Percentiles rank a stretch among this genome's conserved stretches.
Conservation (phyloP, 2,888 invertebrate genomes). For the Zele albiditarsus region DNA sequence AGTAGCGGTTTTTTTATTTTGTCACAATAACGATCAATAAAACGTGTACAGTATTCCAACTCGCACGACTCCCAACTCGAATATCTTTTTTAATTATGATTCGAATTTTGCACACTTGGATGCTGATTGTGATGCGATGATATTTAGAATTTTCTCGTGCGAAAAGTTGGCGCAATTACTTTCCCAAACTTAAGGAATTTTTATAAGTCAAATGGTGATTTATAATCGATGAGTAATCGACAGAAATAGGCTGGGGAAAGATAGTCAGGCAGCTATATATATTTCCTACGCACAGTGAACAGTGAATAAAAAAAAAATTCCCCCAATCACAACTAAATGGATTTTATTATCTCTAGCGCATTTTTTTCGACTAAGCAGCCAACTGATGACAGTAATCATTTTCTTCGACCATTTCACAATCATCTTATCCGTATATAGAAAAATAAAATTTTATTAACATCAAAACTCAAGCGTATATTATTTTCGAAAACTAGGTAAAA, state of each 20-base stretch:
- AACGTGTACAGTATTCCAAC: not conserved
- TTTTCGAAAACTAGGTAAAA: conserved; percentile 38
- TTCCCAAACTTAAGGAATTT: not conserved
- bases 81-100: not conserved
- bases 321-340: not conserved
- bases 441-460: not conserved
- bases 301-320: not conserved
- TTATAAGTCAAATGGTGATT: not conserved
- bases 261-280: not conserved
- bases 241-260: not conserved
- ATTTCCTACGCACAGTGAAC: not conserved
- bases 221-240: not conserved
- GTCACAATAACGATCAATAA: conserved; percentile 9
- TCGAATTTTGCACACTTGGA: not conserved
- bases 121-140: not conserved
- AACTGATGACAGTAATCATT: not conserved
- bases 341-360: not conserved
- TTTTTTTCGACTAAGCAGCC: not conserved
- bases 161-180: not conserved
- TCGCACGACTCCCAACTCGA: not conserved
- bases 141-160: not conserved
- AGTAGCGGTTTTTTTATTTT: not conserved
- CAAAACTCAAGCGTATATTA: not conserved
- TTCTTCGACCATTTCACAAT: not conserved
- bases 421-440: not conserved